Evolutionary conservation across 2,797 vertebrate genomes (phyloP), one percentile per base, ranked within the genome.

Genomic region (Benthosema pterotum): DNA sequence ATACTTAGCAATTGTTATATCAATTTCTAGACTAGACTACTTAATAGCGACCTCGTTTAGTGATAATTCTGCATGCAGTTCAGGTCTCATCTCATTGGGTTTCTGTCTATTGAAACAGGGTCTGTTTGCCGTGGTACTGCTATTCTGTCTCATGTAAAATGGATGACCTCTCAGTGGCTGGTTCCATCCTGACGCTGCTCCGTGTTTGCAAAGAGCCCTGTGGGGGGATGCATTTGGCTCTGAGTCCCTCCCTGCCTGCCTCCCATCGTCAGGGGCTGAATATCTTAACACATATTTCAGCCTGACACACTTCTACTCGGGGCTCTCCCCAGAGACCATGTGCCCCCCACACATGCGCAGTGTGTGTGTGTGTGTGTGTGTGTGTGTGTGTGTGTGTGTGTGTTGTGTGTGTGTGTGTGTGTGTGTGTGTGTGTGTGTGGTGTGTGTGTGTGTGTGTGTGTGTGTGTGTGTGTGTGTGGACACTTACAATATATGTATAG

Each of bases 241-340:
- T 72, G 74, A 73, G 65, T 78, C 80, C 14, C 42, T 22, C 14
- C 56, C 38, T 47, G 67, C 54, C 55, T 83, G n/a, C n/a, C n/a
- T n/a, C 71, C 65, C n/a, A n/a, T n/a, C 80, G 77, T 55, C 42
- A 19, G 49, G 79, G 72, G 57, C n/a, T 86, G 88, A 86, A 90
- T 88, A 88, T 86, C 86, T 90, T 90, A 87, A 84, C 83, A 88
- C 86, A 86, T 87, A 90, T 91, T 89, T 88, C 83, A 78, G 83
- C 75, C 69, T 88, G 85, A 89, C 87, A 91, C 87, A 90, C 83
- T 89, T 88, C 72, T 84, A 76, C 73, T 75, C 69, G 50, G 64
- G 72, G 70, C n/a, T 83, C 67, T 87, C 86, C 83, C 86, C 67
- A 60, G 87, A 83, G 86, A 72, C 68, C 61, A n/a, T n/a, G n/a